Evolutionary conservation across 2,113 vertebrate genomes (phyloP).

Genomic region (Sceloporus tristichus): DNA sequence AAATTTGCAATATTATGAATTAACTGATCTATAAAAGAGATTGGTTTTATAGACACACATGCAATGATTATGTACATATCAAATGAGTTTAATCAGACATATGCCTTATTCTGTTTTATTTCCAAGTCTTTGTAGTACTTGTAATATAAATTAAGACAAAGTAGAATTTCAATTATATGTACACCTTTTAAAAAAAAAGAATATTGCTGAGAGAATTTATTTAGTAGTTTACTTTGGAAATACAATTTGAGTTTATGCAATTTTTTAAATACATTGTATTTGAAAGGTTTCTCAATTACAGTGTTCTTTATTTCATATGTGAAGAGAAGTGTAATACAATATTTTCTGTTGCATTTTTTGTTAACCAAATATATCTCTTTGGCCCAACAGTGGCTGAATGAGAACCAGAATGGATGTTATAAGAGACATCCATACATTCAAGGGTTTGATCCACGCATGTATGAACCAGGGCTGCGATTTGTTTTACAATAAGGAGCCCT

Average conservation of each 20-base stretch:
- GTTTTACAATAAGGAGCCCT: background rate
- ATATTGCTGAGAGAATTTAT: background rate
- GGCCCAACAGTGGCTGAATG: background rate
- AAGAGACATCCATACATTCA: background rate
- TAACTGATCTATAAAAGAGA: background rate
- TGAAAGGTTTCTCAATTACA: background rate
- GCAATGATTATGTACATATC: background rate
- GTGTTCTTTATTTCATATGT: background rate
- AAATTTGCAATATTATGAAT: background rate
- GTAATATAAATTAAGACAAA: background rate
- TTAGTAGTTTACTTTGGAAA: background rate
- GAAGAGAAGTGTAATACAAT: background rate
- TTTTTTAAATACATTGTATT: background rate
- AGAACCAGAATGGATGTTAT: background rate
- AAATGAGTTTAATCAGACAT: background rate
- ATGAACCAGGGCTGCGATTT: background rate
- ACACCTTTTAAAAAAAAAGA: no score
- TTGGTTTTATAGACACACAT: background rate
- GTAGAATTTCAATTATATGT: background rate
- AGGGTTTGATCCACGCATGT: background rate
- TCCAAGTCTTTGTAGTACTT: background rate
- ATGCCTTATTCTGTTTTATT: background rate
- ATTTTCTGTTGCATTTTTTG: background rate
- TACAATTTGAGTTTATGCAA: background rate
- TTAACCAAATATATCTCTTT: background rate